These are phyloP conservation scores for Picathartes gymnocephalus DNA, from an alignment of 2,113 vertebrate genomes.

Conservation along the genomic window DNA sequence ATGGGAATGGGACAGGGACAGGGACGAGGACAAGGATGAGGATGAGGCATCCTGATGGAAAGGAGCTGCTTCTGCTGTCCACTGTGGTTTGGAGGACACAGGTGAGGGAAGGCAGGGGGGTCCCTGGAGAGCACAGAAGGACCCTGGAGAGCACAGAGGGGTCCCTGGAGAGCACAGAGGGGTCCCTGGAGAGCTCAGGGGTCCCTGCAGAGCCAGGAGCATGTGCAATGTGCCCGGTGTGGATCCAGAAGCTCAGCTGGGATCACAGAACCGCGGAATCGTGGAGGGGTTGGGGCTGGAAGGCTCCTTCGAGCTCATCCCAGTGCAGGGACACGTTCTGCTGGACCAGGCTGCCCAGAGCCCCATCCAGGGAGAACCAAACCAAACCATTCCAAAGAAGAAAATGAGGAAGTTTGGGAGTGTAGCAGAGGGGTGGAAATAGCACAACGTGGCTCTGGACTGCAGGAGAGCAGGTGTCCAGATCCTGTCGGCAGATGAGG, in stretches of 20 bases:
- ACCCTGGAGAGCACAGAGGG: no score
- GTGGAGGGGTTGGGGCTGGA: background rate
- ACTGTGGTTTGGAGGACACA: rapidly evolving
- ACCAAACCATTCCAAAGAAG: background rate
- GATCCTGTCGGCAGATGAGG: background rate
- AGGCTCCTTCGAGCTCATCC: background rate
- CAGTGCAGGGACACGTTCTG: background rate
- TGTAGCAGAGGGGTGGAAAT: background rate
- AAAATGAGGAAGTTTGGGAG: background rate
- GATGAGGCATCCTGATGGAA: background rate
- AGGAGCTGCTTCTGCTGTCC: background rate
- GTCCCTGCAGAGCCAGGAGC: no score
- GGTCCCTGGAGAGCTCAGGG: background rate
- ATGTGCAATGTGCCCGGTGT: rapidly evolving
- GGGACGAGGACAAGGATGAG: no score
- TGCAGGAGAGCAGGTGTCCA: background rate
- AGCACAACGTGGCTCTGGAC: background rate
- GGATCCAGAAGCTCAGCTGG: background rate
- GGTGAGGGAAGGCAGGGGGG: no score
- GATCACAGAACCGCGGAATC: background rate
- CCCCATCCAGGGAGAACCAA: background rate
- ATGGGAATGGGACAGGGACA: no score
- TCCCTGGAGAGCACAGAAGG: background rate
- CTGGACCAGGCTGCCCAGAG: background rate
- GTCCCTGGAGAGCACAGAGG: background rate